Evolutionary conservation across 2,113 vertebrate genomes (phyloP).

Genomic region (Andinoacara biseriatus): DNA sequence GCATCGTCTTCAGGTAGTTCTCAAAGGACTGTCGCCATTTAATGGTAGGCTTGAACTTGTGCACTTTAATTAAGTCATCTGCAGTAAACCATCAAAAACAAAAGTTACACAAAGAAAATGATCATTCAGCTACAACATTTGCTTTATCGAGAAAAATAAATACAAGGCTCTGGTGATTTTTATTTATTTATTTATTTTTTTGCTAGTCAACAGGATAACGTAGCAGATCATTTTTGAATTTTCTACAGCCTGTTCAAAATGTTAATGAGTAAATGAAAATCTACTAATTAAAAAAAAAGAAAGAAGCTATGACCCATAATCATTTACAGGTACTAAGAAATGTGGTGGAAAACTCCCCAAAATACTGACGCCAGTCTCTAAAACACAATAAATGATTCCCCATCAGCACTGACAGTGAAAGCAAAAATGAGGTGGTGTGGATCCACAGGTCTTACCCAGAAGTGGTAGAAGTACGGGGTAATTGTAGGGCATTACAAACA

Average conservation of each 20-base stretch:
- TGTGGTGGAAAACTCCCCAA: too few species aligned
- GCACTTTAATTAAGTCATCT: slow-evolving; percentile 98
- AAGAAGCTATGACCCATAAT: too few species aligned
- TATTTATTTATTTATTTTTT: too few species aligned
- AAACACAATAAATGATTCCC: not conserved
- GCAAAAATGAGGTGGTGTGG: rapidly evolving
- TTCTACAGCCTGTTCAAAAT: not conserved
- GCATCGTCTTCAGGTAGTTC: slow-evolving; percentile 98
- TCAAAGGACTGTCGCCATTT: slow-evolving; percentile 98
- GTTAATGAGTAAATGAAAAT: not conserved
- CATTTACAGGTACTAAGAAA: too few species aligned
- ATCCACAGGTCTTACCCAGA: slow-evolving; percentile 82
- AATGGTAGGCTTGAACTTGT: slow-evolving; percentile 94
- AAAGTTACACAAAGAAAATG: not conserved
- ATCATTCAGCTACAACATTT: not conserved
- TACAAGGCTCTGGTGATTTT: too few species aligned
- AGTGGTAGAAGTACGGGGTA: slow-evolving; percentile 95
- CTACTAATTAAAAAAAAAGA: too few species aligned
- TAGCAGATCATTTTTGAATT: not conserved
- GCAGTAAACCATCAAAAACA: slow-evolving; percentile 38
- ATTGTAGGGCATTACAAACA: slow-evolving; percentile 99
- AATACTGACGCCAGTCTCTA: not conserved
- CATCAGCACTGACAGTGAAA: not conserved
- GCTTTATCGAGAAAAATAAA: not conserved
- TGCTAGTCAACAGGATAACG: not conserved